A percentile compares a stretch with the other conserved stretches of the same genome.
phyloP scores from a whole-genome alignment of 2,113 vertebrate genomes.

The Turdus rufiventris region DNA sequence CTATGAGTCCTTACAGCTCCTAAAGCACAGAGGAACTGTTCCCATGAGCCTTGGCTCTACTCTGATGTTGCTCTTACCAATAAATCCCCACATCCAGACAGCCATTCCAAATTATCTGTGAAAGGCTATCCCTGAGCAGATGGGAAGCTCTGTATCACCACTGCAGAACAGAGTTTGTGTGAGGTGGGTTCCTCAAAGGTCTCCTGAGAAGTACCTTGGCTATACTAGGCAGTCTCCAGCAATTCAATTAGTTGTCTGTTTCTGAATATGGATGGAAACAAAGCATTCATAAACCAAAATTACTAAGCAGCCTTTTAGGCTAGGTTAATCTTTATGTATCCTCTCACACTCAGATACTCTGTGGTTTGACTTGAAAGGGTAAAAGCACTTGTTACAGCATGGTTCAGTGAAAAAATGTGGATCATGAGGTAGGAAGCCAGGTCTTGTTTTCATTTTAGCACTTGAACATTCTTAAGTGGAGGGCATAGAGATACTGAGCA shows the following conservation, averaged over 20 bases:
- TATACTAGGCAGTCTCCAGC: not conserved
- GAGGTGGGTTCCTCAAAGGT: not conserved
- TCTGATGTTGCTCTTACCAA: not conserved
- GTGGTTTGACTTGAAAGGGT: not conserved
- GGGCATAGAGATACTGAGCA: not conserved
- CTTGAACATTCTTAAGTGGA: not conserved
- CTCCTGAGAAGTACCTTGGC: not conserved
- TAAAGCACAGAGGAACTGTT: not conserved
- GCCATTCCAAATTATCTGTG: not conserved
- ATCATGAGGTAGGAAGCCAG: not conserved
- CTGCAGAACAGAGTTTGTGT: not conserved
- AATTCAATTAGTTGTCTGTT: not conserved
- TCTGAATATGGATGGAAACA: not conserved
- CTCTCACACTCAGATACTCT: not conserved
- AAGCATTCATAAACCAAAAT: not conserved
- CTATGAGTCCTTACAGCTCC: not conserved
- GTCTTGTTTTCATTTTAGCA: not conserved
- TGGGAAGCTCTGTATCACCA: not conserved
- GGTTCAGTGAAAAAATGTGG: not conserved
- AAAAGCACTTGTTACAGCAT: not conserved
- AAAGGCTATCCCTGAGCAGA: not conserved
- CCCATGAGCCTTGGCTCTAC: not conserved
- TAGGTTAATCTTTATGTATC: not conserved
- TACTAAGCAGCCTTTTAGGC: not conserved
- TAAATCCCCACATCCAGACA: not conserved